Conservation (phyloP, 2,113 vertebrate genomes). For the Grus americana region DNA sequence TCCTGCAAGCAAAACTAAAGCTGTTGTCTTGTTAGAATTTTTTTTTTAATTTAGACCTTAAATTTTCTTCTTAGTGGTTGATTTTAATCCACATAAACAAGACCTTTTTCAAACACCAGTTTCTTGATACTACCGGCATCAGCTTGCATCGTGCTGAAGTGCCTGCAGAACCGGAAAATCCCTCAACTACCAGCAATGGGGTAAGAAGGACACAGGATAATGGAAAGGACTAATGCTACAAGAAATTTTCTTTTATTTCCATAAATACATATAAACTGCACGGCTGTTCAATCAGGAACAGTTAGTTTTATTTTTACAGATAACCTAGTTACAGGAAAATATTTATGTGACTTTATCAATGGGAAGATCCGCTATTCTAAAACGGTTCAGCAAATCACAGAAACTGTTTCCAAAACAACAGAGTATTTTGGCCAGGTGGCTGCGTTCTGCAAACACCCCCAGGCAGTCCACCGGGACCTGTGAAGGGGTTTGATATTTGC, state of each 20-base stretch:
- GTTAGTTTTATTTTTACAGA: background rate
- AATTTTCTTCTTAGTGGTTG: background rate
- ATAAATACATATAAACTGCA: background rate
- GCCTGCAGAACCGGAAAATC: background rate
- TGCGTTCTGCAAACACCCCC: background rate
- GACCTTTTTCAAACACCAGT: background rate
- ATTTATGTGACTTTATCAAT: background rate
- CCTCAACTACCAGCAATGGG: background rate
- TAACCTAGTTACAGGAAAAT: background rate
- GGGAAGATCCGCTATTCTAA: background rate
- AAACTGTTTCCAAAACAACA: background rate
- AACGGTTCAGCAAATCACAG: background rate
- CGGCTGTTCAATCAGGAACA: background rate
- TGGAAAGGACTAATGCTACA: accelerated
- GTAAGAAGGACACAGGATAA: background rate
- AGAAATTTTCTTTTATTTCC: background rate
- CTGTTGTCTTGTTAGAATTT: no score
- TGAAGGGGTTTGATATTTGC: background rate
- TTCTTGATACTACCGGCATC: background rate
- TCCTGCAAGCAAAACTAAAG: background rate
- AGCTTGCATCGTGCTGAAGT: background rate
- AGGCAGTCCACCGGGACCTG: accelerated
- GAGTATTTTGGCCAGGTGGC: background rate
- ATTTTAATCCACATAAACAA: background rate
- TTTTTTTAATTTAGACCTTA: background rate